Evolutionary conservation across 2,888 invertebrate genomes (phyloP), one percentile per base, ranked within the genome.

Genomic region (Agonopterix heracliana): DNA sequence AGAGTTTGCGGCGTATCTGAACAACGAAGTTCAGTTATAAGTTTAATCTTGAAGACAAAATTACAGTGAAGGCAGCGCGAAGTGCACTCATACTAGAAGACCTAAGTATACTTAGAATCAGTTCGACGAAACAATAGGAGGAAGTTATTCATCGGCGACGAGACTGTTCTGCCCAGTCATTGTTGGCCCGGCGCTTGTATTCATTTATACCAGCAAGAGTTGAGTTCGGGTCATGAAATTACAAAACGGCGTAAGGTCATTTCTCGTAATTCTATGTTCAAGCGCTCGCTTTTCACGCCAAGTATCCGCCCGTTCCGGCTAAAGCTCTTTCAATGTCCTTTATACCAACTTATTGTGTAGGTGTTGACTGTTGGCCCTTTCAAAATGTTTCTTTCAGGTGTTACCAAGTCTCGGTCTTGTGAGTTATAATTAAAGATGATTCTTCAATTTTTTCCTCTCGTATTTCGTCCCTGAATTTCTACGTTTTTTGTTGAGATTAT

Each of bases 91-190:
- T 53, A 50, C 47, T 53, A 46, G 52, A 60, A 63, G 66, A 68
- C 56, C 56, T 58, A 71, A 73, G 73, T 71, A 60, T 63, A 60
- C 60, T 65, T 68, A 67, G 65, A 54, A 59, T 63, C 66, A 70
- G 69, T 69, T 75, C 54, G 57, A 50, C 63, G 65, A 72, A 78
- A 81, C 81, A 81, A 78, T 74, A 71, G 70, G 62, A 54, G 55
- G 60, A 76, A 79, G 72, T 80, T 81, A 74, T 66, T 57, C 63
- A 60, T 56, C 59, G 55, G 55, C 57, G 57, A 56, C 53, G 57
- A 55, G 54, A 50, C 52, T 48, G 54, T 54, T 54, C 44, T 51
- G 56, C 55, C 55, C 50, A 53, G 54, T 51, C 53, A 55, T 53
- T 53, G 47, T 50, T 26, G 50, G 55, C 47, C 53, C 40, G 45